Evolutionary conservation across 2,888 invertebrate species (phyloP).

Genomic region (Epinotia nisella): DNA sequence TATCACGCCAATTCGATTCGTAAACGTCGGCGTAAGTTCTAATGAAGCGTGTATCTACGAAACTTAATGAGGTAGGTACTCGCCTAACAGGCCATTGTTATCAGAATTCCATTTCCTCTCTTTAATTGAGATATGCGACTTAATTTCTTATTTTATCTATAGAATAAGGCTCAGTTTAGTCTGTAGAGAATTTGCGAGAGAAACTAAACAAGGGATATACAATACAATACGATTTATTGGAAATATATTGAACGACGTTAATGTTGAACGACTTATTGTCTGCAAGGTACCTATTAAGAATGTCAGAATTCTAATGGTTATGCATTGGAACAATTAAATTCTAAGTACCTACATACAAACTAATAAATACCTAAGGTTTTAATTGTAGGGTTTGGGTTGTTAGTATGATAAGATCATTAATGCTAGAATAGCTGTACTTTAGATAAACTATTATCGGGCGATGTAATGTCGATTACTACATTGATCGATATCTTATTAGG

Average conservation of each 20-base stretch:
- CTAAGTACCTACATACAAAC: not conserved
- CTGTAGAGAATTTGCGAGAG: not conserved
- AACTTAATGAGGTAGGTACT: conserved; percentile 17
- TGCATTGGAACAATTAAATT: not conserved
- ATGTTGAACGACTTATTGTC: not conserved
- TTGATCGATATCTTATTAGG: conserved; percentile 45
- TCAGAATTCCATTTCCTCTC: conserved; percentile 6
- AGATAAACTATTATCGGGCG: conserved; percentile 12
- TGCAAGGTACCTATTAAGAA: not conserved
- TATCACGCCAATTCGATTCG: not conserved
- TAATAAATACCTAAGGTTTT: too few relatives aligned
- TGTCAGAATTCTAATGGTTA: conserved; percentile 9
- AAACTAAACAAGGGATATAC: not conserved
- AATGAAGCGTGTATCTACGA: conserved; percentile 1
- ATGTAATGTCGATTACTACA: conserved; percentile 20
- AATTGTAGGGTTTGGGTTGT: not conserved
- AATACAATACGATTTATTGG: not conserved
- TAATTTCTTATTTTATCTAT: not conserved
- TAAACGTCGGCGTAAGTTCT: not conserved
- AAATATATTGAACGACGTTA: not conserved
- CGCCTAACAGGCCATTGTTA: conserved; percentile 17
- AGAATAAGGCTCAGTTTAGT: not conserved
- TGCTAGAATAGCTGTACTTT: conserved; percentile 18
- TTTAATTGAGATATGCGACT: not conserved
- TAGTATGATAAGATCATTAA: conserved; percentile 15